Conservation (phyloP, 2,888 invertebrate genomes). For the Parnassius glacialis region DNA sequence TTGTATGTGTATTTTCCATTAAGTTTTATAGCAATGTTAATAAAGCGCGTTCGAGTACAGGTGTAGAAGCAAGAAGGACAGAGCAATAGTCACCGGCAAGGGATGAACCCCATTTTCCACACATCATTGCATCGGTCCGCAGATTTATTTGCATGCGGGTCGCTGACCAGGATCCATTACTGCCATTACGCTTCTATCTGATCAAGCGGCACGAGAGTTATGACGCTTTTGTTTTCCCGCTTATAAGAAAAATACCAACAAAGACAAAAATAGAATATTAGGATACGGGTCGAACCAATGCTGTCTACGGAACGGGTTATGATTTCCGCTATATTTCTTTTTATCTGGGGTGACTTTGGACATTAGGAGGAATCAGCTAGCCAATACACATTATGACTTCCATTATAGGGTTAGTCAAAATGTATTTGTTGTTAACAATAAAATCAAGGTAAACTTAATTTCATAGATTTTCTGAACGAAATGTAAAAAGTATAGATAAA, state of each 20-base stretch:
- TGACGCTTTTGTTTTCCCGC: slow-evolving; percentile 76
- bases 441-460: too few species aligned
- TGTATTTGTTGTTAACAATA: too few species aligned
- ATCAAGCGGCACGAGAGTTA: slow-evolving; percentile 78
- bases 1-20: background rate
- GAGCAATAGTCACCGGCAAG: slow-evolving; percentile 48
- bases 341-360: slow-evolving; percentile 43
- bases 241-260: slow-evolving; percentile 67
- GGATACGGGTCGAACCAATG: slow-evolving; percentile 53
- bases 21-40: background rate
- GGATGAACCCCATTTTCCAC: slow-evolving; percentile 78
- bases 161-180: slow-evolving; percentile 81
- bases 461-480: too few species aligned
- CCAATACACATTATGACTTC: slow-evolving; percentile 33
- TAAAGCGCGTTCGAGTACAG: slow-evolving; percentile 20
- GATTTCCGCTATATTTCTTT: slow-evolving; percentile 69
- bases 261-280: slow-evolving; percentile 54
- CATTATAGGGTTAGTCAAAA: too few species aligned
- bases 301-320: slow-evolving; percentile 63
- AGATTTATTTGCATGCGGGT: slow-evolving; percentile 83
- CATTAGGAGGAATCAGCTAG: slow-evolving; percentile 31
- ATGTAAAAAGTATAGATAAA: too few species aligned
- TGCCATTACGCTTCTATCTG: slow-evolving; percentile 78
- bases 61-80: slow-evolving; percentile 30
- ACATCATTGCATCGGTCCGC: slow-evolving; percentile 80